These are phyloP conservation scores for Lophochroa leadbeateri DNA, from an alignment of 2,113 vertebrate species.

Conservation along the genomic window DNA sequence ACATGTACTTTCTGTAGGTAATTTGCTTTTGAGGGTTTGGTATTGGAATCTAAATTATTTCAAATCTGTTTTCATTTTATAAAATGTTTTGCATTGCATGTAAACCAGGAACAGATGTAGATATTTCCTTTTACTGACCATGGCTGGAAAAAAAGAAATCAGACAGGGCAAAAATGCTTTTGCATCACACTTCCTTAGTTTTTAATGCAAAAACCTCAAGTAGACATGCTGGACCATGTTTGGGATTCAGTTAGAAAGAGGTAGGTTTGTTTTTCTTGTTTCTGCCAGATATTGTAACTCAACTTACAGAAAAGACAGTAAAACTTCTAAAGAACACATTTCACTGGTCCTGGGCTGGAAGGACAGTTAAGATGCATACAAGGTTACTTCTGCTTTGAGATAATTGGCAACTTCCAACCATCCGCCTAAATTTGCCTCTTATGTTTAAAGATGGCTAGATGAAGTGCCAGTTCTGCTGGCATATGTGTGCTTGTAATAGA, in stretches of 20 bases:
- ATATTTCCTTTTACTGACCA: constrained; percentile 41
- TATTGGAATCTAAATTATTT: constrained; percentile 43
- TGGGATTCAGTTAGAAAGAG: background rate
- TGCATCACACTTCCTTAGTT: background rate
- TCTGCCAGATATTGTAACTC: background rate
- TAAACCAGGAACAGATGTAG: constrained; percentile 36
- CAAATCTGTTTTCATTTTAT: constrained; percentile 50
- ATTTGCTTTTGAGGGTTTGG: constrained; percentile 60
- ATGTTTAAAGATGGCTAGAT: background rate
- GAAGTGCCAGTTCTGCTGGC: background rate
- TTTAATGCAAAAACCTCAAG: background rate
- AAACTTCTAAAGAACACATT: background rate
- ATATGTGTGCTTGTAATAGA: constrained; percentile 19
- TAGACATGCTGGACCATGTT: background rate
- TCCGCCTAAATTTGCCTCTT: background rate
- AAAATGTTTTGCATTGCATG: constrained; percentile 25
- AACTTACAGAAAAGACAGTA: background rate
- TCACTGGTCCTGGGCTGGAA: background rate
- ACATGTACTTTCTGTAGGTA: constrained; percentile 58
- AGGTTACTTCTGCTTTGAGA: background rate
- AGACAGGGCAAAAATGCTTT: background rate
- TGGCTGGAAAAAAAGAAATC: background rate
- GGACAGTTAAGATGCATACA: background rate
- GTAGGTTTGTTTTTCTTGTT: background rate
- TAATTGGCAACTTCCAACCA: background rate